These are phyloP conservation scores for Lacerta agilis DNA, from an alignment of 2,797 vertebrate genomes.

Conservation along the genomic window DNA sequence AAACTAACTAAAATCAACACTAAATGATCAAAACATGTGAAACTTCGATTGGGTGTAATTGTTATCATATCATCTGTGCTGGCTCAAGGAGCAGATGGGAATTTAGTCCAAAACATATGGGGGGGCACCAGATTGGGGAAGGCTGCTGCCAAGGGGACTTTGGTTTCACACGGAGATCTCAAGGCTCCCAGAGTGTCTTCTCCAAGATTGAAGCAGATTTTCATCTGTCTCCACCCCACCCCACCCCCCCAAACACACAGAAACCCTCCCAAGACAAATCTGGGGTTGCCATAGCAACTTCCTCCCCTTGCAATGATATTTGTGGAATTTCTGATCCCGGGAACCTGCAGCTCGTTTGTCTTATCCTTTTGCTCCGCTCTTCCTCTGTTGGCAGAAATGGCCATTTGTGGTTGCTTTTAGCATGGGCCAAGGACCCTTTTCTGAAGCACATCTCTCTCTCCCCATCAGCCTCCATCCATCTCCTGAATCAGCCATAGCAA, in stretches of 20 bases:
- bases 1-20: too few relatives aligned
- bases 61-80: too few relatives aligned
- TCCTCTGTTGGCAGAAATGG: too few relatives aligned
- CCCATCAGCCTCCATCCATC: background rate
- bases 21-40: too few relatives aligned
- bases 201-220: background rate
- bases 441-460: background rate
- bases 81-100: too few relatives aligned
- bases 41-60: too few relatives aligned
- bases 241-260: background rate
- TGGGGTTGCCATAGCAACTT: conserved; percentile 24
- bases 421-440: background rate
- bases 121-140: too few relatives aligned
- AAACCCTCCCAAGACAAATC: background rate
- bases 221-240: too few relatives aligned
- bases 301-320: background rate
- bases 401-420: too few relatives aligned
- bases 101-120: too few relatives aligned
- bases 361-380: background rate
- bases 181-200: background rate
- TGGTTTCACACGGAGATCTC: background rate
- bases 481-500: background rate
- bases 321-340: background rate
- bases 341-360: background rate
- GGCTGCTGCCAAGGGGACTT: background rate